Evolutionary conservation across 2,888 invertebrate genomes (phyloP).

Genomic region (Mayetiola destructor): DNA sequence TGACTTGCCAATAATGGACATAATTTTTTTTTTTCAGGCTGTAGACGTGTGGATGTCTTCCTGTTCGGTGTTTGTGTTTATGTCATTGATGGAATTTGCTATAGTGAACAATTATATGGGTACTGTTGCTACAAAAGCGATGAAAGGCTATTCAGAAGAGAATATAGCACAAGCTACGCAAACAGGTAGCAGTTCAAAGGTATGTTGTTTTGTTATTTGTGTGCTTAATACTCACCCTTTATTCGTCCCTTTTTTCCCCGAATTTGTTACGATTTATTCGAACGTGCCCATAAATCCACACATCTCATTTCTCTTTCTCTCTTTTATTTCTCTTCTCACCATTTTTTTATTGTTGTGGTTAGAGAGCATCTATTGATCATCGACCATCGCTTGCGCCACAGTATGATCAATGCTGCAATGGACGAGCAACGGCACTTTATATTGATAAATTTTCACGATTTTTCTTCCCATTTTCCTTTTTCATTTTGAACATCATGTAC

Average conservation of each 20-base stretch:
- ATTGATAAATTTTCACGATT: conserved; percentile 78
- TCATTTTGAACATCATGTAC: conserved; percentile 77
- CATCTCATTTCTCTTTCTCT: neutral
- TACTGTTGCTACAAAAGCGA: conserved; percentile 71
- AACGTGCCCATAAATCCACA: no score
- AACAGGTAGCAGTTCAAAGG: neutral
- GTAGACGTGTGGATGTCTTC: conserved; percentile 90
- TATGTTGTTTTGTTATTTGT: neutral
- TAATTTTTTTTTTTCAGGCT: no score
- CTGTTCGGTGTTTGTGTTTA: conserved; percentile 81
- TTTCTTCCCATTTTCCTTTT: conserved; percentile 81
- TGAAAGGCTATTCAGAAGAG: conserved; percentile 82
- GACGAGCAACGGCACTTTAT: conserved; percentile 60
- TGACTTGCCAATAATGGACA: no score
- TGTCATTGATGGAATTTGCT: conserved; percentile 79
- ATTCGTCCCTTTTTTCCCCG: neutral
- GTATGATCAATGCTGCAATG: conserved; percentile 73
- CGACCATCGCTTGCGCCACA: conserved; percentile 56
- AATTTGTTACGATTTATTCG: neutral
- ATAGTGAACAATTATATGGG: conserved; percentile 79
- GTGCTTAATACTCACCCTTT: neutral
- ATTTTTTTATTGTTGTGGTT: no score
- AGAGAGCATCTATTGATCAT: conserved; percentile 27
- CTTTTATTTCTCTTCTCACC: neutral
- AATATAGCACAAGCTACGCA: conserved; percentile 32